phyloP scores from a whole-genome alignment of 1,140 invertebrate genomes.

The Aleiodes sp. region DNA sequence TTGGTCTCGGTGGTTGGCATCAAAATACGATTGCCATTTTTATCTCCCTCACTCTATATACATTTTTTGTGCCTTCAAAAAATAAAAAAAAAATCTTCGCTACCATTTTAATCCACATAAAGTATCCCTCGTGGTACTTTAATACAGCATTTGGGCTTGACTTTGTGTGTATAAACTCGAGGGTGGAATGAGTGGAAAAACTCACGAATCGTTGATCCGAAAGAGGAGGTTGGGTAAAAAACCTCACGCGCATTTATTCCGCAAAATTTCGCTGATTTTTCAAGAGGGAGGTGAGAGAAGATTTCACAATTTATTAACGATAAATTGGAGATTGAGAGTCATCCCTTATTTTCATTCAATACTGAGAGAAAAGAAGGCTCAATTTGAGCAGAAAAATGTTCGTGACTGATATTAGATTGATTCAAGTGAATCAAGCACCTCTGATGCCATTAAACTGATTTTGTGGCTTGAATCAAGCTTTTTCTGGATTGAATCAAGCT shows the following conservation, averaged over 20 bases:
- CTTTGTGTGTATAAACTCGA: not conserved
- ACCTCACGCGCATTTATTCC: conserved; percentile 3
- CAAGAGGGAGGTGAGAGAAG: not conserved
- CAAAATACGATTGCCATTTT: conserved; percentile 64
- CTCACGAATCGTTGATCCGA: not conserved
- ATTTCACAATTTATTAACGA: conserved; percentile 15
- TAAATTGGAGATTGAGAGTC: conserved; percentile 11
- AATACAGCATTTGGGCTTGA: conserved; percentile 10
- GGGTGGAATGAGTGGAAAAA: not conserved
- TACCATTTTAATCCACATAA: conserved; percentile 54
- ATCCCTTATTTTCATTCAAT: too few relatives aligned
- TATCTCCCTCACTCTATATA: conserved; percentile 50
- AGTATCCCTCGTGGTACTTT: conserved; percentile 34
- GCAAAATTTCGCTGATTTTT: conserved; percentile 1
- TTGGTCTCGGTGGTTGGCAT: conserved; percentile 42
- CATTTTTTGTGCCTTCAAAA: too few relatives aligned
- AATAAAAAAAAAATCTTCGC: too few relatives aligned
- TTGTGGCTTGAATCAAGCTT: too few relatives aligned
- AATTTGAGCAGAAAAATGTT: too few relatives aligned
- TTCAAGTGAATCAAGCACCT: too few relatives aligned
- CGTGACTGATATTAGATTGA: too few relatives aligned
- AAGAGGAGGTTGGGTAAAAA: not conserved
- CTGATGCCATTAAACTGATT: too few relatives aligned
- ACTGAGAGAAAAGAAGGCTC: conserved; percentile 20
- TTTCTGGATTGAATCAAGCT: too few relatives aligned